Percentiles rank a stretch among this genome's conserved stretches.
Conservation (phyloP, 2,797 vertebrate species). For the Spinus pinus region DNA sequence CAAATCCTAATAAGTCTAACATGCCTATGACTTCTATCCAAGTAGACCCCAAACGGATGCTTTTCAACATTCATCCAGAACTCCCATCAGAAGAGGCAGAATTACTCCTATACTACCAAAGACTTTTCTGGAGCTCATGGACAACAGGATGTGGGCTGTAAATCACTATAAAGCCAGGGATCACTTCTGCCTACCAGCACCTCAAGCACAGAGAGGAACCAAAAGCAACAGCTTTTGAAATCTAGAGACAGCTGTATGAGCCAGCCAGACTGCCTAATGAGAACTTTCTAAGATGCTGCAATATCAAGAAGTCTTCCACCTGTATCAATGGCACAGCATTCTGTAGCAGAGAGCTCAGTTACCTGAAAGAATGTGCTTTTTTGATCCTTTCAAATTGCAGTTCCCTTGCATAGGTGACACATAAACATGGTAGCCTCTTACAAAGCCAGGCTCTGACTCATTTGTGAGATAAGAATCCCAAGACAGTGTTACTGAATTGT, state of each 20-base stretch:
- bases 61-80: neutral
- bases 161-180: neutral
- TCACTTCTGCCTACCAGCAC: neutral
- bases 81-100: neutral
- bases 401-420: conserved; percentile 36
- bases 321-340: neutral
- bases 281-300: neutral
- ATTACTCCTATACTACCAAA: neutral
- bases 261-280: neutral
- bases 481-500: conserved; percentile 71
- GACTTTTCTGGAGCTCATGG: neutral
- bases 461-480: conserved; percentile 75
- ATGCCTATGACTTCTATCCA: neutral
- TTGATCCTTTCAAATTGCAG: conserved; percentile 47
- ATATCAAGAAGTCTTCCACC: neutral
- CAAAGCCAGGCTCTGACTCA: conserved; percentile 73
- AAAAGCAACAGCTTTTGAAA: neutral
- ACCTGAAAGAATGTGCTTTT: conserved; percentile 56
- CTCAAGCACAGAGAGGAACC: neutral
- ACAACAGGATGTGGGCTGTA: neutral
- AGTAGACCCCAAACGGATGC: conserved; percentile 8
- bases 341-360: neutral
- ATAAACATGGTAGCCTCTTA: conserved; percentile 79
- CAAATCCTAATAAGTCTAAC: neutral
- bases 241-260: neutral